phyloP scores from a whole-genome alignment of 2,797 vertebrate genomes.

The Rhadinocentrus ornatus region DNA sequence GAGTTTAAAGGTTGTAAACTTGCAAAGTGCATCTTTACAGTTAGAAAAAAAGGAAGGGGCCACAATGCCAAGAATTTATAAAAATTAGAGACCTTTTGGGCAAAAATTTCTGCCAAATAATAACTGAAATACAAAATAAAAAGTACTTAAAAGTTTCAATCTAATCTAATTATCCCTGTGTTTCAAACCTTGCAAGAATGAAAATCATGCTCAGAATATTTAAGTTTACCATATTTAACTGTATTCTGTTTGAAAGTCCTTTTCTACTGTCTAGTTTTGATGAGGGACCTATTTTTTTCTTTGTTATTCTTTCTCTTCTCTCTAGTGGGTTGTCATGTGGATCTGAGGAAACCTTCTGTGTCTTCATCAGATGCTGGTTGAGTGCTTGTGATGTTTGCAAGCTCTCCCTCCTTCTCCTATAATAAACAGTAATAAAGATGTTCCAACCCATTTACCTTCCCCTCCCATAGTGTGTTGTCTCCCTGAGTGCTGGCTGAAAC shows the following conservation, averaged over 20 bases:
- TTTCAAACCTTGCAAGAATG: neutral
- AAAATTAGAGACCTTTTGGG: neutral
- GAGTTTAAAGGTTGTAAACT: too few species aligned
- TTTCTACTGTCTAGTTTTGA: conserved; percentile 47
- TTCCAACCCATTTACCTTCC: conserved; percentile 56
- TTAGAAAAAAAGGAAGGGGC: neutral
- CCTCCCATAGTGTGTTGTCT: conserved; percentile 37
- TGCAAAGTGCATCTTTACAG: neutral
- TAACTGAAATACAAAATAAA: neutral
- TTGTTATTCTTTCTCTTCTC: conserved; percentile 58
- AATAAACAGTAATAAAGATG: conserved; percentile 64
- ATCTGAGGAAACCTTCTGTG: conserved; percentile 62
- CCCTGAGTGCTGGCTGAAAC: conserved; percentile 41
- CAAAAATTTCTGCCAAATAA: neutral
- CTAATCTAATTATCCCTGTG: neutral
- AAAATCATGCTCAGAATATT: neutral
- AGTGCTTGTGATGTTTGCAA: conserved; percentile 58
- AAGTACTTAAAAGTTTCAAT: neutral
- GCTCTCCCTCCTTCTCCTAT: conserved; percentile 36
- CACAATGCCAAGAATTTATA: neutral
- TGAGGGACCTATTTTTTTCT: conserved; percentile 67
- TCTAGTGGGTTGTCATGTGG: conserved; percentile 66
- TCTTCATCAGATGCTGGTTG: conserved; percentile 61
- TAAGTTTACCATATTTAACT: too few species aligned
- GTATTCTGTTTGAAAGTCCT: neutral